Base-by-base conservation (phyloP, 1,140 invertebrate genomes). In the Eumeta japonica region DNA sequence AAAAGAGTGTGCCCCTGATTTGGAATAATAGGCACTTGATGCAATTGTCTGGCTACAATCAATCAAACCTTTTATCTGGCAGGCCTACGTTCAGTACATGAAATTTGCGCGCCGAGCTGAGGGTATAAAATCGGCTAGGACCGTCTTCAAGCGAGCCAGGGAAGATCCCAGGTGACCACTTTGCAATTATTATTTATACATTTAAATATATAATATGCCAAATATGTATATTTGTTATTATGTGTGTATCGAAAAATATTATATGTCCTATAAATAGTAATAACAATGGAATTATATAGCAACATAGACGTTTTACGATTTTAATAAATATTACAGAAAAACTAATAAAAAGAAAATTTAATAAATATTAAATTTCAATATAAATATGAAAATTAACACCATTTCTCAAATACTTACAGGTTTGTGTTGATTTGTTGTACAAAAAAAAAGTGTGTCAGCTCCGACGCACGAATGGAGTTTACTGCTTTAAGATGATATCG, bases 61-160 rank as follows among this genome's bases (percentile, higher is more conserved):
- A 16, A 37, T 16, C 17, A 44, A 16, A 38, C 1, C 40, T 14
- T 39, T 46, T 39, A 35, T 75, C 72, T 13, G 48, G 90, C 90
- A n/a, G n/a, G 89, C 91, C 0, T 99, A 95, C 61, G 90, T 99
- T 28, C 97, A 99, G 62, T 97, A 98, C 58, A 98, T 99, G 95
- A 97, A 97, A 77, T 99, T 99, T 73, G 89, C 92, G 0, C 79
- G 96, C 31, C 78, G 97, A 43, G 94, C 95, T 0, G 96, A 99
- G 77, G 97, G 97, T 19, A 98, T 99, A 24, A 97, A 97, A 67
- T 90, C 94, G 0, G 95, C 96, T 0, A 79, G 97, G 49, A 83
- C 83, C 10, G 88, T 99, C 16, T 99, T 99, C 56, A 97, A 98
- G 75, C 81, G 90, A 55, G 95, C 95, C 0, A 74, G 97, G 29